Evolutionary conservation across 1,140 invertebrate genomes (phyloP).

Genomic region (Drepana arcuata): DNA sequence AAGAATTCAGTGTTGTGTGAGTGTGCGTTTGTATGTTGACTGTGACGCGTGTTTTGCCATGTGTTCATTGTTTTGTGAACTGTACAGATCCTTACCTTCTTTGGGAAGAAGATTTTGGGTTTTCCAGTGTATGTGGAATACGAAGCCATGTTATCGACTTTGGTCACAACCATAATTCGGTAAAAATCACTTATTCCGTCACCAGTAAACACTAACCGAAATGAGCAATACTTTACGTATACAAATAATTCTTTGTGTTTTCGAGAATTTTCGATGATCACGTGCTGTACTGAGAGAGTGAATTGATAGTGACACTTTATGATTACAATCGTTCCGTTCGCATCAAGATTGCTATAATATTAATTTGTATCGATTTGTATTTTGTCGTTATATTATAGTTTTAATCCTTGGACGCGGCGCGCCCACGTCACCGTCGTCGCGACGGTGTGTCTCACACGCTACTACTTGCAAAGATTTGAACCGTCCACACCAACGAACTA

Average conservation of each 20-base stretch:
- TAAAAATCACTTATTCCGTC: conserved; percentile 40
- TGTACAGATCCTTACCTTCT: conserved; percentile 52
- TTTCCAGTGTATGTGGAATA: conserved; percentile 66
- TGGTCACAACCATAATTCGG: conserved; percentile 67
- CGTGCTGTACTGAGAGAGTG: conserved; percentile 33
- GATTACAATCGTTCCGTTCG: conserved; percentile 29
- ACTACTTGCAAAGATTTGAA: conserved; percentile 12
- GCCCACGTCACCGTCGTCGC: conserved; percentile 52
- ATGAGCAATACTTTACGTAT: conserved; percentile 19
- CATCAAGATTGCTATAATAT: conserved; percentile 42
- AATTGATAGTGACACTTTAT: conserved; percentile 28
- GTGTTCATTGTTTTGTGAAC: neutral
- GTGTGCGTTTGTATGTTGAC: too few species aligned
- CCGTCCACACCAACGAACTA: conserved; percentile 29
- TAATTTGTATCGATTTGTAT: conserved; percentile 50
- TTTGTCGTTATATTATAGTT: conserved; percentile 61
- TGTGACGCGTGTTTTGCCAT: neutral
- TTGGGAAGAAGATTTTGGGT: conserved; percentile 68
- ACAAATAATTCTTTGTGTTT: conserved; percentile 22
- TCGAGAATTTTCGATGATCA: conserved; percentile 63
- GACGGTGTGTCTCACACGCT: conserved; percentile 17
- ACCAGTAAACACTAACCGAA: conserved; percentile 43
- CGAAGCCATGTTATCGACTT: conserved; percentile 67
- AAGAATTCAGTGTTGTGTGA: neutral
- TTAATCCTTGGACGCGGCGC: conserved; percentile 50